Percentiles rank a stretch among this genome's conserved stretches.
Conservation (phyloP, 2,888 invertebrate genomes). For the Homarus gammarus region DNA sequence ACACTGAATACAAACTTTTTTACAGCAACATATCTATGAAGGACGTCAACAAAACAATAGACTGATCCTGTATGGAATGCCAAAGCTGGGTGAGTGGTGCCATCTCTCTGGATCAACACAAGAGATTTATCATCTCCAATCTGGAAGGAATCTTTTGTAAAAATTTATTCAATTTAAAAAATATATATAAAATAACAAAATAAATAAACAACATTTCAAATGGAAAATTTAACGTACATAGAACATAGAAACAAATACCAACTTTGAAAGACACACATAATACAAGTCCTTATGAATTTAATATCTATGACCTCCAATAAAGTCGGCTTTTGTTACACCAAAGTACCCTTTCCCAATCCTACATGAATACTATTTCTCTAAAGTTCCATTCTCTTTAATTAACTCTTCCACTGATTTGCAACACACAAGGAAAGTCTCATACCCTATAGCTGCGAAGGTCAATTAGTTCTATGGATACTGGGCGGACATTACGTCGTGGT, state of each 20-base stretch:
- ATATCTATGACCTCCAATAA: too few relatives aligned
- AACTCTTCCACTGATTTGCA: not conserved
- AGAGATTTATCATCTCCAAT: constrained; percentile 50
- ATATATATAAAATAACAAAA: not conserved
- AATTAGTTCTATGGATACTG: constrained; percentile 63
- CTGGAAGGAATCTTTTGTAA: constrained; percentile 26
- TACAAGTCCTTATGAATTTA: too few relatives aligned
- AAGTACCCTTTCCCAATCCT: not conserved
- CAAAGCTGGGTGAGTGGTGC: constrained; percentile 71
- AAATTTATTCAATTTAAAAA: not conserved
- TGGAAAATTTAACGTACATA: not conserved
- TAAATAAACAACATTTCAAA: too few relatives aligned
- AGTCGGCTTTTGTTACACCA: too few relatives aligned
- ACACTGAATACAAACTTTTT: constrained; percentile 59
- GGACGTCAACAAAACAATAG: constrained; percentile 70
- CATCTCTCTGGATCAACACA: constrained; percentile 71
- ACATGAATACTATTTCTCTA: not conserved
- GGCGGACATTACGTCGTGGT: constrained; percentile 66
- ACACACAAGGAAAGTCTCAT: not conserved
- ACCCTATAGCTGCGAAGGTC: constrained; percentile 74
- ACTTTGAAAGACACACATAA: too few relatives aligned
- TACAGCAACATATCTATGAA: constrained; percentile 69
- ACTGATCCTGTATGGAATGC: constrained; percentile 67
- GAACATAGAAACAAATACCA: not conserved
- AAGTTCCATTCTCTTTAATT: not conserved